Conservation (phyloP, 1,140 invertebrate genomes). For the Drosophila nannoptera region DNA sequence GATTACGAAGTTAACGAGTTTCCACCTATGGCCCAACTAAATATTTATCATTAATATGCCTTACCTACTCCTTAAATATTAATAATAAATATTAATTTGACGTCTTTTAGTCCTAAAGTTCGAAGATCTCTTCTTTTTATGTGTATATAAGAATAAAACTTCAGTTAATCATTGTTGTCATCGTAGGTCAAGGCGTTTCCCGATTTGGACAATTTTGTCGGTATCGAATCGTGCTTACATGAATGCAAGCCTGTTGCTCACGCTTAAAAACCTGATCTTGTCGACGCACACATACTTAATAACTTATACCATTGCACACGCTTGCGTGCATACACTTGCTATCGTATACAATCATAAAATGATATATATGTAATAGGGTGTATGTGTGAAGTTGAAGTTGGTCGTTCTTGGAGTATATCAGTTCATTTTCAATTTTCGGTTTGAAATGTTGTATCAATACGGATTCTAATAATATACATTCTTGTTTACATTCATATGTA, state of each 20-base stretch:
- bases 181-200: conserved; percentile 8
- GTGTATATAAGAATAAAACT: not conserved
- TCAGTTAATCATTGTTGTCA: not conserved
- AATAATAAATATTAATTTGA: not conserved
- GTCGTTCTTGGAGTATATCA: conserved; percentile 39
- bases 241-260: conserved; percentile 47
- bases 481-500: conserved; percentile 8
- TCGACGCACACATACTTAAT: conserved; percentile 24
- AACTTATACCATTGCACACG: conserved; percentile 16
- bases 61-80: not conserved
- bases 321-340: conserved; percentile 24
- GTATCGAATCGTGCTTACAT: conserved; percentile 26
- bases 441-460: conserved; percentile 35
- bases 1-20: not conserved
- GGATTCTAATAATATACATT: conserved; percentile 33
- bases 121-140: not conserved
- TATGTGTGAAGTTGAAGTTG: conserved; percentile 39
- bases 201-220: conserved; percentile 36
- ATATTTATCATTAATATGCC: too few relatives aligned
- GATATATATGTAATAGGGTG: conserved; percentile 7
- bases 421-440: conserved; percentile 46
- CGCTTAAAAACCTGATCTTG: conserved; percentile 47
- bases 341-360: conserved; percentile 24
- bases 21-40: not conserved
- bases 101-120: not conserved